These are phyloP conservation scores for Cosmia trapezina DNA, from an alignment of 2,888 invertebrate species.

Conservation along the genomic window DNA sequence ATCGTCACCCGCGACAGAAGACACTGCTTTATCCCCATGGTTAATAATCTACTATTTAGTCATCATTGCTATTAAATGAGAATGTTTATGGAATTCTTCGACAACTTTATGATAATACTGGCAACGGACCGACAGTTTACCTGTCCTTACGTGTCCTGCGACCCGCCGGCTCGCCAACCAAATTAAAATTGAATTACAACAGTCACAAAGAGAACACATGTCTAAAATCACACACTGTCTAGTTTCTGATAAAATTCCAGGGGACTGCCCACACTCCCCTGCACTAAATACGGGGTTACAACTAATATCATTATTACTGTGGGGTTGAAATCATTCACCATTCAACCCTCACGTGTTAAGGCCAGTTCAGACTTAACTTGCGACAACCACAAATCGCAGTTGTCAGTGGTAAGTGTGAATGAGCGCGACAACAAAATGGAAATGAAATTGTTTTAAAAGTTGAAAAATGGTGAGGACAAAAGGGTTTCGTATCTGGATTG, in stretches of 20 bases:
- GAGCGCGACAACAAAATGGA: not conserved
- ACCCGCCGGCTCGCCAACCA: not conserved
- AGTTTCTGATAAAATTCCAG: slow-evolving; percentile 49
- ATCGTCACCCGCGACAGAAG: no score
- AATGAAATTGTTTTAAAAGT: not conserved
- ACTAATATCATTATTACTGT: slow-evolving; percentile 82
- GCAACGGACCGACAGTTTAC: not conserved
- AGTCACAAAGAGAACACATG: slow-evolving; percentile 41
- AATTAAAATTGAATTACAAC: slow-evolving; percentile 40
- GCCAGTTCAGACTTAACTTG: slow-evolving; percentile 28
- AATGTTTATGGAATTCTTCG: not conserved
- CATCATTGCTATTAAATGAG: not conserved
- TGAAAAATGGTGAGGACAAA: not conserved
- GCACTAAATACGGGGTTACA: slow-evolving; percentile 84
- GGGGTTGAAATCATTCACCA: slow-evolving; percentile 69
- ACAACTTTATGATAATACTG: not conserved
- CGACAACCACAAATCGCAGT: not conserved
- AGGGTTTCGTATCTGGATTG: no score
- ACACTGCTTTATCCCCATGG: no score
- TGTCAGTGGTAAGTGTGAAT: not conserved
- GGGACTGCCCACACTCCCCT: slow-evolving; percentile 56
- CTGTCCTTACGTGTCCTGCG: not conserved
- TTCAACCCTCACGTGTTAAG: slow-evolving; percentile 74
- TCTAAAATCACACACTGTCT: slow-evolving; percentile 47
- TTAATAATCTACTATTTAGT: no score